Evolutionary conservation across 1,140 invertebrate genomes (phyloP), one percentile per base, ranked within the genome.

Genomic region (Scaptodrosophila lebanonensis): DNA sequence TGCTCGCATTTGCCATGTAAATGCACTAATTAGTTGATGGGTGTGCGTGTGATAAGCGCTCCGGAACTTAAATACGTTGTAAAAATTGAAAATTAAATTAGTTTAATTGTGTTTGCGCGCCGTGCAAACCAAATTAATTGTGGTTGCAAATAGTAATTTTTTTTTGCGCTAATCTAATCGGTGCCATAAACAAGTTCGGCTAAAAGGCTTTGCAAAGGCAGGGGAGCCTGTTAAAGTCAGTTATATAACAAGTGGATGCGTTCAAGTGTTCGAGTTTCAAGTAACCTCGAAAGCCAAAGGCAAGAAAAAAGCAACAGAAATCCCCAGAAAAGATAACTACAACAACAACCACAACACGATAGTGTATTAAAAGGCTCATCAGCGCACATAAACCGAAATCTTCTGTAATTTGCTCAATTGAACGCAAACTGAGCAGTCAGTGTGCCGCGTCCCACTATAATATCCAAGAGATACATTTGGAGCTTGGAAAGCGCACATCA

Each of bases 341-440:
- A 68, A 3, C 33, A 32, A 43, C 1, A 35, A 32, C 1, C 7
- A 18, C 4, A 43, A 52, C 38, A 6, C 9, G 15, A 20, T 59
- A 64, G 29, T 29, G 35, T 56, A 62, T 67, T 44, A 79, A 77
- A 77, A 79, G 60, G 44, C 72, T 64, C 73, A 77, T 77, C 68
- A 73, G 59, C 35, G 13, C 18, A 22, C 27, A 50, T n/a, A 58
- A 76, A 64, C 56, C 75, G 65, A 82, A 79, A 82, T 66, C 58
- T 82, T 79, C 66, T 79, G 75, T 79, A 79, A 79, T 79, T 79
- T 56, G 69, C 75, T 79, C 75, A 79, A 79, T 79, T 79, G 75
- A 53, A 69, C 66, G 50, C 38, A 51, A 59, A 40, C 47, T 45
- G 27, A 36, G 48, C 36, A 29, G 45, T 17, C 47, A 52, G 57